These are phyloP conservation scores for Luehdorfia chinensis DNA, from an alignment of 1,140 invertebrate species.

Conservation along the genomic window DNA sequence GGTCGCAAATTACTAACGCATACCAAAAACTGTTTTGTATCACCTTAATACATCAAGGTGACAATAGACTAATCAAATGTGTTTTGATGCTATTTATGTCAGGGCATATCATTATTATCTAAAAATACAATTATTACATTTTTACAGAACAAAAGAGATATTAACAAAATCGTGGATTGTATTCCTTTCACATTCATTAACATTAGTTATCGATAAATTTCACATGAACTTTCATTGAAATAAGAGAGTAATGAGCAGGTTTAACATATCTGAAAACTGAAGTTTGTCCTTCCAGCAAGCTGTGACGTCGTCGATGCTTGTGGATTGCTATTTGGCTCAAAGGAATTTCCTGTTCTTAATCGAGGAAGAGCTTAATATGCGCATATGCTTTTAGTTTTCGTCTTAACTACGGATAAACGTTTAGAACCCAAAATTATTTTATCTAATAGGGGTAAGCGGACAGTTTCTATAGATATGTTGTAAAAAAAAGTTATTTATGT, in stretches of 20 bases:
- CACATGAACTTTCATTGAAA: no score
- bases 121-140: no score
- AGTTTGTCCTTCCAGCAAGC: slow-evolving; percentile 25
- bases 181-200: neutral
- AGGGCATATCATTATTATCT: no score
- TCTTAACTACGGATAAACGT: slow-evolving; percentile 3
- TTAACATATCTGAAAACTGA: slow-evolving; percentile 11
- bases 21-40: slow-evolving; percentile 28
- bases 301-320: slow-evolving; percentile 48
- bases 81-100: slow-evolving; percentile 1
- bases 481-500: no score
- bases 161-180: neutral
- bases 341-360: slow-evolving; percentile 67
- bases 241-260: slow-evolving; percentile 5
- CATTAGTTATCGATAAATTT: neutral
- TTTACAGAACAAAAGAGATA: no score
- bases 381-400: slow-evolving; percentile 21
- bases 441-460: no score
- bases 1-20: slow-evolving; percentile 48
- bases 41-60: slow-evolving; percentile 23
- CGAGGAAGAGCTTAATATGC: slow-evolving; percentile 45
- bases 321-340: slow-evolving; percentile 48
- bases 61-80: slow-evolving; percentile 13
- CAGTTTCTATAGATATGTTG: no score
- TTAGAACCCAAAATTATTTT: slow-evolving; percentile 1